Percentiles rank a stretch among this genome's conserved stretches.
Evolutionary conservation across 2,797 vertebrate species (phyloP).

Genomic region (Poecilia wingei): DNA sequence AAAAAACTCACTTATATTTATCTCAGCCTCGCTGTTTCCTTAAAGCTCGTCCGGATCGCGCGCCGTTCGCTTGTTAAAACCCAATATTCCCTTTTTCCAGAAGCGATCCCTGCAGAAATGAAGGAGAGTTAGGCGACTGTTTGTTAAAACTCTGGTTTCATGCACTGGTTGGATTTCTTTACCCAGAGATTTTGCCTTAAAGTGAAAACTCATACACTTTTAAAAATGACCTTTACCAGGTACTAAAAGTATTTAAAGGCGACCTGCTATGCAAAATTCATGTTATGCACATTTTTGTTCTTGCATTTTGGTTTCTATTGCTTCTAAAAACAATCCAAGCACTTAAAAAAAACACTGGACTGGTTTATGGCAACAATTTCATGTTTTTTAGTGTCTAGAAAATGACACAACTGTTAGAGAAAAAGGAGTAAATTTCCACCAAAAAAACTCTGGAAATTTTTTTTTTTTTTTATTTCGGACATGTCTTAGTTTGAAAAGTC

Average conservation of each 20-base stretch:
- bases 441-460: no score
- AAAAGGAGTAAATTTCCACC: no score
- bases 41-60: slow-evolving; percentile 52
- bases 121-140: slow-evolving; percentile 30
- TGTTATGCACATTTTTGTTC: no score
- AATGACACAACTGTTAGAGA: no score
- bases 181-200: background rate
- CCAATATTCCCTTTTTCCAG: slow-evolving; percentile 46
- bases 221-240: background rate
- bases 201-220: background rate
- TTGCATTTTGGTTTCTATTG: no score
- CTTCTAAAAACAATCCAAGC: no score
- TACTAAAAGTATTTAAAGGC: no score
- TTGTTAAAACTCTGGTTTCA: background rate
- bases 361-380: no score
- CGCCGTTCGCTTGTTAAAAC: slow-evolving; percentile 48
- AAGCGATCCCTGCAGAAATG: slow-evolving; percentile 58
- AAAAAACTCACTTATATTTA: slow-evolving; percentile 58
- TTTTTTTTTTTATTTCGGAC: no score
- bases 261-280: background rate
- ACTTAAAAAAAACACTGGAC: no score
- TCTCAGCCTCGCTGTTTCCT: slow-evolving; percentile 52
- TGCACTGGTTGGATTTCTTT: slow-evolving; percentile 20
- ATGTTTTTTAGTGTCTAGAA: no score
- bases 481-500: no score